Base-by-base conservation (phyloP, 2,888 invertebrate genomes). In the Patella depressa region DNA sequence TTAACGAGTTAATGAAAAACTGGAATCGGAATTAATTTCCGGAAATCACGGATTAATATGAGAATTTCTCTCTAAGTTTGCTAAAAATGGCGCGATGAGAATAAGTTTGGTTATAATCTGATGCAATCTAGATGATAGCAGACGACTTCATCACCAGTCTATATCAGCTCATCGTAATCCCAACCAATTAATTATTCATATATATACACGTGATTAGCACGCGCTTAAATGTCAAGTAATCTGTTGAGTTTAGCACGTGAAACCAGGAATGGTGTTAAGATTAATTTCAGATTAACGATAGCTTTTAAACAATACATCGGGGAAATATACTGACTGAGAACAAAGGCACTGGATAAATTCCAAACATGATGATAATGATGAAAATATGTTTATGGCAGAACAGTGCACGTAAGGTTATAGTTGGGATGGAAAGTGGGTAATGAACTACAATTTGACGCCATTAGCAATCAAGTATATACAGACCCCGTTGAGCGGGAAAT, bases 1-100 rank as follows among this genome's bases (percentile, higher is more conserved):
- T 65, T 19, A 65, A 65, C 65, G 19, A 24, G 65, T 65, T 65
- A 65, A 65, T 65, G 65, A 65, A 65, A 65, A 65, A 65, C 65
- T 65, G 24, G 19, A 65, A 65, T 65, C 24, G 65, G 65, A 24
- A 65, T 65, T 65, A 65, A 65, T 65, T 65, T 65, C 65, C 65
- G 65, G 65, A 65, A 65, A 24, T 65, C 65, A 65, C 65, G 65
- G 65, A 65, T 65, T 24, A 65, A 24, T 19, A 65, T 24, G 24
- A 65, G 65, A 65, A 65, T 19, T 65, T 65, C 65, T 65, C 65
- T 65, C 65, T 9, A 19, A 65, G 24, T 24, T 65, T 24, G 65
- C 65, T 24, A 65, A 65, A 65, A 65, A 65, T 65, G 65, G 65
- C 65, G 24, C 65, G 19, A 24, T 24, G 65, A 65, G 65, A 65